Percentiles rank a stretch among this genome's conserved stretches.
Conservation (phyloP, 2,888 invertebrate genomes). For the Drosophila rellima region DNA sequence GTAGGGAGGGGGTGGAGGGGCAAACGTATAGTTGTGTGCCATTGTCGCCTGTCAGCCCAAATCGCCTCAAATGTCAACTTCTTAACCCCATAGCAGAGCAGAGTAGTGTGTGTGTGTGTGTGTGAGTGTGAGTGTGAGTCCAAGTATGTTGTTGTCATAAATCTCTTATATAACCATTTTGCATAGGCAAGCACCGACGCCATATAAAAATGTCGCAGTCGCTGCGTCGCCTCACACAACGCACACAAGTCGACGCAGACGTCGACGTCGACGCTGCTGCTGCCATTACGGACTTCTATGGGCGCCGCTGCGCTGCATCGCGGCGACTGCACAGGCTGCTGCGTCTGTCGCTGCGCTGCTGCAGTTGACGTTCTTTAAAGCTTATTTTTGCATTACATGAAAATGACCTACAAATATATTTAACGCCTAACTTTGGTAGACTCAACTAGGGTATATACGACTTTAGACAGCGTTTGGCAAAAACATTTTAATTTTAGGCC, state of each 20-base stretch:
- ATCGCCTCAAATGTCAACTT: slow-evolving; percentile 67
- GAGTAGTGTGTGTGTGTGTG: not conserved
- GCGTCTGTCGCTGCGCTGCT: slow-evolving; percentile 5
- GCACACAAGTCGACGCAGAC: not conserved
- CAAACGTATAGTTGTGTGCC: slow-evolving; percentile 27
- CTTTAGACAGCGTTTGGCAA: not conserved
- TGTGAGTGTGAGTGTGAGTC: slow-evolving; percentile 4
- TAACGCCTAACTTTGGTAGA: slow-evolving; percentile 32
- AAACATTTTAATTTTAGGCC: not conserved
- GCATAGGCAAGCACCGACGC: slow-evolving; percentile 54
- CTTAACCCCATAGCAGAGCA: slow-evolving; percentile 52
- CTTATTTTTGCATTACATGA: slow-evolving; percentile 62
- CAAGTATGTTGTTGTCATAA: slow-evolving; percentile 49
- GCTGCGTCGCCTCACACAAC: slow-evolving; percentile 23
- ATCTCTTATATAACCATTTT: slow-evolving; percentile 67
- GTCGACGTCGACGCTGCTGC: slow-evolving; percentile 5
- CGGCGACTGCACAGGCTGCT: slow-evolving; percentile 5
- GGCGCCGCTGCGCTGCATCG: slow-evolving; percentile 13
- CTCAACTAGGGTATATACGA: not conserved
- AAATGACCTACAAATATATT: slow-evolving; percentile 76
- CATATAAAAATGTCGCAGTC: slow-evolving; percentile 45
- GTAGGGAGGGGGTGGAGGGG: not conserved
- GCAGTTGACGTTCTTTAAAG: slow-evolving; percentile 14
- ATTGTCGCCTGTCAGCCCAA: slow-evolving; percentile 52
- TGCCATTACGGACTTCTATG: slow-evolving; percentile 32